Conservation (phyloP, 2,113 vertebrate genomes). For the Pardalotus punctatus region DNA sequence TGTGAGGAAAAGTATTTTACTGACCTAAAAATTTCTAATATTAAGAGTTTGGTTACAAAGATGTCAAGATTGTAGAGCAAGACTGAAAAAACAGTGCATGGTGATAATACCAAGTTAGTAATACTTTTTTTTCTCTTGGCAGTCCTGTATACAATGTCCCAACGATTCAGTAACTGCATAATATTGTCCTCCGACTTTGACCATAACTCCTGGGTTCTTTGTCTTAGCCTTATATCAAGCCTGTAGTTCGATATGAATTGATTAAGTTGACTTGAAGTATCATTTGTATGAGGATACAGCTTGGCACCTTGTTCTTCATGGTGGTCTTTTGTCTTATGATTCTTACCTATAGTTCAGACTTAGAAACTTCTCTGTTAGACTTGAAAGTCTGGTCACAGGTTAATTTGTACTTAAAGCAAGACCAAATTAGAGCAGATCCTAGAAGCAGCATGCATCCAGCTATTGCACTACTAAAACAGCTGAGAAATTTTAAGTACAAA, state of each 20-base stretch:
- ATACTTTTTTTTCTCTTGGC: neutral
- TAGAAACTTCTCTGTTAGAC: neutral
- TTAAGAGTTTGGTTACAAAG: neutral
- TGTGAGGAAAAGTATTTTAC: neutral
- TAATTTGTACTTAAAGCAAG: neutral
- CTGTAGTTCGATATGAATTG: neutral
- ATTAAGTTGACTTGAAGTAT: neutral
- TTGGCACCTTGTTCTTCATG: neutral
- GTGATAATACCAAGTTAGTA: neutral
- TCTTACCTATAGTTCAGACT: neutral
- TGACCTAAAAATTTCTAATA: fast-evolving
- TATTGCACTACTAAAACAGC: neutral
- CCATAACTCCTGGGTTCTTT: neutral
- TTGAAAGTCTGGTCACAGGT: neutral
- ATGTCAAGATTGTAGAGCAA: neutral
- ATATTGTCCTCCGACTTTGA: neutral
- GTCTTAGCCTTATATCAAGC: neutral
- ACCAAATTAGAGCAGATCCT: neutral
- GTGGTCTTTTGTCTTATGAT: neutral
- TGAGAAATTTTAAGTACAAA: neutral
- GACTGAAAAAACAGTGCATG: neutral
- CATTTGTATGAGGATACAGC: neutral
- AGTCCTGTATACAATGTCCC: neutral
- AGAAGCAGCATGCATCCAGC: neutral
- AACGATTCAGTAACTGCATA: fast-evolving